Conservation (phyloP, 2,888 invertebrate genomes). For the Metopia argyrocephala region DNA sequence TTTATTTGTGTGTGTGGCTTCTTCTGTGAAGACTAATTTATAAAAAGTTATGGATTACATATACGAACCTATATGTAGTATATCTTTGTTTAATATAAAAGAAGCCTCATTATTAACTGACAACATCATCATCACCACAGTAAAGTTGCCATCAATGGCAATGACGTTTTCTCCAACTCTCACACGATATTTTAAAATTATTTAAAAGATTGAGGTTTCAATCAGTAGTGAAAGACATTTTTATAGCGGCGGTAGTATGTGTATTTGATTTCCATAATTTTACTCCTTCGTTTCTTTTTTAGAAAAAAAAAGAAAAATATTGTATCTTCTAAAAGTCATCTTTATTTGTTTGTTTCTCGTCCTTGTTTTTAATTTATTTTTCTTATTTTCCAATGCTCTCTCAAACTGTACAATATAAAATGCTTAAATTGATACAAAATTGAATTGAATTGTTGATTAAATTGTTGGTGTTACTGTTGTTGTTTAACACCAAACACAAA, state of each 20-base stretch:
- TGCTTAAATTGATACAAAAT: slow-evolving; percentile 67
- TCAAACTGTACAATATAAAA: slow-evolving; percentile 47
- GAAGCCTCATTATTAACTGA: slow-evolving; percentile 47
- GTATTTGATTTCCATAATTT: background rate
- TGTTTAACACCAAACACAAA: slow-evolving; percentile 61
- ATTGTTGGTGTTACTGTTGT: slow-evolving; percentile 69
- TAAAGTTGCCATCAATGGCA: slow-evolving; percentile 40
- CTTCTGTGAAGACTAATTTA: slow-evolving; percentile 14
- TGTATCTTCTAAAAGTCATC: slow-evolving; percentile 1
- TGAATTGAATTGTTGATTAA: slow-evolving; percentile 76
- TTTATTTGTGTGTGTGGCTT: slow-evolving; percentile 6
- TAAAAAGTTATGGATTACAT: background rate
- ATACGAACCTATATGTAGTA: background rate
- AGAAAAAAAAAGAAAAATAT: too few relatives aligned
- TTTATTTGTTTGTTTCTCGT: slow-evolving; percentile 39
- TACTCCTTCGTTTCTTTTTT: background rate
- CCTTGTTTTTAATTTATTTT: background rate
- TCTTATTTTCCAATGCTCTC: slow-evolving; percentile 1
- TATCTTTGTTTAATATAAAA: background rate
- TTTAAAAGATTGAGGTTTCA: slow-evolving; percentile 45
- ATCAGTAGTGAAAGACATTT: background rate
- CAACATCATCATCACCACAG: slow-evolving; percentile 42
- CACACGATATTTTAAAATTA: background rate
- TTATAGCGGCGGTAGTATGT: background rate
- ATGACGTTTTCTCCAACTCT: slow-evolving; percentile 12